Conservation (phyloP, 2,113 vertebrate species). For the Aleadryas rufinucha region DNA sequence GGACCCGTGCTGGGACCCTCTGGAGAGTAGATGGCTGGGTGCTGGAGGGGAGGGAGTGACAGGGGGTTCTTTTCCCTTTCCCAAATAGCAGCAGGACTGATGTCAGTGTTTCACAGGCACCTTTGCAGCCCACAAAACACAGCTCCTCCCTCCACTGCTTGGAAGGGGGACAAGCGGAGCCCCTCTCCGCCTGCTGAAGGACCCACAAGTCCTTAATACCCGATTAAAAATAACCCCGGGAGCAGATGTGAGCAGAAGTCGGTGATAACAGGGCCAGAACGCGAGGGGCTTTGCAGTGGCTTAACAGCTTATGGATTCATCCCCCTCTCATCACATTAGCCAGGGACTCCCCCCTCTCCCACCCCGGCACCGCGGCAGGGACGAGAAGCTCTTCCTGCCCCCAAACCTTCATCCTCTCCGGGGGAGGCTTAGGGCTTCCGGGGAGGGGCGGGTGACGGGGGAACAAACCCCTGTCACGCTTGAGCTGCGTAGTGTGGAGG, state of each 20-base stretch:
- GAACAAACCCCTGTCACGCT: too few relatives aligned
- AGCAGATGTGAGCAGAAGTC: slow-evolving; percentile 46
- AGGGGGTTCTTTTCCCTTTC: fast-evolving
- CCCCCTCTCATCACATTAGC: background rate
- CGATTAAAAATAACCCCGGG: background rate
- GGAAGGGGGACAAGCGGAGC: too few relatives aligned
- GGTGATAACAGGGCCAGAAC: background rate
- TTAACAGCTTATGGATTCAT: slow-evolving; percentile 12
- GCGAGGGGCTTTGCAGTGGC: background rate
- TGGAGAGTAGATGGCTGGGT: background rate
- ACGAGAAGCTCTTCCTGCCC: background rate
- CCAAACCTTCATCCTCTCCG: too few relatives aligned
- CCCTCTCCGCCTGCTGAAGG: background rate
- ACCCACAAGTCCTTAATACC: background rate
- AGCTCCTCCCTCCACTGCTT: background rate
- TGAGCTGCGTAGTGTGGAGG: background rate
- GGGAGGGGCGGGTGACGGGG: too few relatives aligned
- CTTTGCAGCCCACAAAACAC: background rate
- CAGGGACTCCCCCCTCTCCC: background rate
- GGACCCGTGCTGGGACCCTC: background rate
- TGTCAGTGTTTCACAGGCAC: background rate
- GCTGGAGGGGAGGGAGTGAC: background rate
- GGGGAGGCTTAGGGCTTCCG: background rate
- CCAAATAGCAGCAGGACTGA: background rate
- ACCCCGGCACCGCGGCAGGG: fast-evolving